Conservation (phyloP, 2,888 invertebrate species). For the Strigamia maritima region DNA sequence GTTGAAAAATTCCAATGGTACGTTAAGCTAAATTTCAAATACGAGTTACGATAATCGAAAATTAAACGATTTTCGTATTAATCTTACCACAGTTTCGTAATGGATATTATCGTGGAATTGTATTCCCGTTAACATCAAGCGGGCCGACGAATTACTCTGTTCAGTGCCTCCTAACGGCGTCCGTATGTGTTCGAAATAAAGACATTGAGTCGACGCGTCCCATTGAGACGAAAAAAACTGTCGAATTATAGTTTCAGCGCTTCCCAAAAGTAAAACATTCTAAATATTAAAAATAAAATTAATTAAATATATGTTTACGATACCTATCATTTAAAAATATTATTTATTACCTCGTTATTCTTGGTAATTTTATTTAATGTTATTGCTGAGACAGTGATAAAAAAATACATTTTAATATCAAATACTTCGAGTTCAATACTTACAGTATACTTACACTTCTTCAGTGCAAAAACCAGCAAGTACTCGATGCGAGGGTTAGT, state of each 20-base stretch:
- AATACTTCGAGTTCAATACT: not conserved
- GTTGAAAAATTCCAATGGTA: conserved; percentile 74
- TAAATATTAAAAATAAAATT: not conserved
- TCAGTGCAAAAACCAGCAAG: not conserved
- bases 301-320: not conserved
- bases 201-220: conserved; percentile 72
- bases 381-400: not conserved
- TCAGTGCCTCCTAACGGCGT: conserved; percentile 67
- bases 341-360: not conserved
- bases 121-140: conserved; percentile 74
- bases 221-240: conserved; percentile 73
- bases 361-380: not conserved
- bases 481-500: not conserved
- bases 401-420: not conserved
- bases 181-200: conserved; percentile 79
- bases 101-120: conserved; percentile 84
- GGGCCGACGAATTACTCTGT: conserved; percentile 51
- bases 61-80: not conserved
- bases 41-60: not conserved
- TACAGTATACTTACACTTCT: not conserved
- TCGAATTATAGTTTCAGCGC: conserved; percentile 39
- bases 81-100: conserved; percentile 76
- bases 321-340: not conserved
- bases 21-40: conserved; percentile 65
- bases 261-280: not conserved